A percentile compares a stretch with the other conserved stretches of the same genome.
phyloP scores from a whole-genome alignment of 2,113 vertebrate genomes.

The Pomatostomus ruficeps region DNA sequence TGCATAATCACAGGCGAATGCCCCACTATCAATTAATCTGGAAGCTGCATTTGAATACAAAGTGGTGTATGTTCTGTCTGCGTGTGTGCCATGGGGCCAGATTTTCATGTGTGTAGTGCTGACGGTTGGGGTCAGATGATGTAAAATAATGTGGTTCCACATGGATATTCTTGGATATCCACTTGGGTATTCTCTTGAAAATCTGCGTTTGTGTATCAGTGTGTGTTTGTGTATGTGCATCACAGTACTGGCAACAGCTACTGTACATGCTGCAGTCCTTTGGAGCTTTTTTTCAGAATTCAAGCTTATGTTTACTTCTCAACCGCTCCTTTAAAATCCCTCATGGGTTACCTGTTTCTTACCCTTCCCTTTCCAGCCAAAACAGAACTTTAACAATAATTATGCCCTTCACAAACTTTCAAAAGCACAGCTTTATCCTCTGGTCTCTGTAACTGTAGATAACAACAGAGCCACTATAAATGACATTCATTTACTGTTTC shows the following conservation, averaged over 20 bases:
- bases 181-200: not conserved
- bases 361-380: not conserved
- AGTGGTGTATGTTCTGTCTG: not conserved
- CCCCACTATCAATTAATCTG: conserved; percentile 33
- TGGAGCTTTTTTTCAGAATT: not conserved
- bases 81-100: rapidly evolving
- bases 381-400: not conserved
- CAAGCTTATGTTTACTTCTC: not conserved
- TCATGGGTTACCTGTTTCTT: not conserved
- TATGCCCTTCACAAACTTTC: not conserved
- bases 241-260: not conserved
- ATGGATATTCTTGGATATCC: too few relatives aligned
- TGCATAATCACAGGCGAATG: conserved; percentile 42
- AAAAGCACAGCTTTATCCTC: not conserved
- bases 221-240: not conserved
- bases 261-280: not conserved
- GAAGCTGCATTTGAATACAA: not conserved
- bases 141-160: not conserved
- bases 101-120: rapidly evolving
- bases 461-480: conserved; percentile 17
- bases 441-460: not conserved
- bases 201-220: not conserved
- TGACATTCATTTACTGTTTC: conserved; percentile 20
- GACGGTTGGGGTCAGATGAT: not conserved
- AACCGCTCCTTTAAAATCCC: not conserved